Evolutionary conservation across 2,888 invertebrate genomes (phyloP).

Genomic region (Timema podura): DNA sequence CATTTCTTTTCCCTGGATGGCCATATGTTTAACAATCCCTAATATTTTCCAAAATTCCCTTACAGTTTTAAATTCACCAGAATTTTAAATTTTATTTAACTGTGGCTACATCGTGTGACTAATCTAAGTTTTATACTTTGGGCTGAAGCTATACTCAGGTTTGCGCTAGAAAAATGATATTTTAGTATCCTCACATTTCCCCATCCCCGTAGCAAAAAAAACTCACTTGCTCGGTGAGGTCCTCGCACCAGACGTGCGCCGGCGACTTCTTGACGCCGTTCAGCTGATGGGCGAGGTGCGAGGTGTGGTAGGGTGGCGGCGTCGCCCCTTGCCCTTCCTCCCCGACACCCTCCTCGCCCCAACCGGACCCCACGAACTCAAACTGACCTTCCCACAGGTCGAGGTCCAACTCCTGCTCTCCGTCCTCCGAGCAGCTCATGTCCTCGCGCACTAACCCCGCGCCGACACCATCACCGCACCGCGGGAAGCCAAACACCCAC

Average conservation of each 20-base stretch:
- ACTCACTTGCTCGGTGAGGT: slow-evolving; percentile 59
- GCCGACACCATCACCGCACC: not conserved
- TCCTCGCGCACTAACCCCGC: not conserved
- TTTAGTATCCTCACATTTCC: too few species aligned
- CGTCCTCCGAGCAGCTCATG: slow-evolving; percentile 32
- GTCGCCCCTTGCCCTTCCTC: not conserved
- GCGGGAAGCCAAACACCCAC: not conserved
- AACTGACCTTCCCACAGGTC: slow-evolving; percentile 90
- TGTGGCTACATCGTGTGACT: too few species aligned
- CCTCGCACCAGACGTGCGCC: slow-evolving; percentile 57
- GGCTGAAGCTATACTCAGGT: too few species aligned
- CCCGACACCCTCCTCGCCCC: slow-evolving; percentile 18
- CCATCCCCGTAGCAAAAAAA: not conserved
- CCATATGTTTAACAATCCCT: too few species aligned
- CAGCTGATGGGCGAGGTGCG: not conserved
- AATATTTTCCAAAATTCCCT: too few species aligned
- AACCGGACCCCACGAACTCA: slow-evolving; percentile 63
- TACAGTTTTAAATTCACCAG: too few species aligned
- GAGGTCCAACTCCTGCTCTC: slow-evolving; percentile 62
- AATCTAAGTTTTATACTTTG: too few species aligned
- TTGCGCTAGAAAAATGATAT: too few species aligned
- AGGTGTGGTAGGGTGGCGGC: slow-evolving; percentile 1
- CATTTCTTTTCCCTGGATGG: too few species aligned
- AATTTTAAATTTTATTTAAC: too few species aligned
- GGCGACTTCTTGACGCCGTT: slow-evolving; percentile 56